phyloP scores from a whole-genome alignment of 2,888 invertebrate genomes.

The Linnaemya vulpina region DNA sequence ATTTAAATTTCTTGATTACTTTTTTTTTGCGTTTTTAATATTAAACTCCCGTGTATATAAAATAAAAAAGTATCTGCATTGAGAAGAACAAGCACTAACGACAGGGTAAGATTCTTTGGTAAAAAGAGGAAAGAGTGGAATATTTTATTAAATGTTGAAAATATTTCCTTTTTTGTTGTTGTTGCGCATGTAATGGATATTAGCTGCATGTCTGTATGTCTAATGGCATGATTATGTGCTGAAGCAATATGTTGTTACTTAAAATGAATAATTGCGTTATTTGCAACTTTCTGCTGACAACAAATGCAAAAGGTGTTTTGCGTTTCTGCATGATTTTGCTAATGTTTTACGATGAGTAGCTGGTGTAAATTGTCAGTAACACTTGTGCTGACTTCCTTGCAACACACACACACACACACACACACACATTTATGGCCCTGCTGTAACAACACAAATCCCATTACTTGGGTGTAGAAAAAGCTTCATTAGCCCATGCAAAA shows the following conservation, averaged over 20 bases:
- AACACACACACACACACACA: conserved; percentile 3
- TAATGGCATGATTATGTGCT: conserved; percentile 64
- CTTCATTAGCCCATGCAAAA: conserved; percentile 44
- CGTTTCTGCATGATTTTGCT: conserved; percentile 28
- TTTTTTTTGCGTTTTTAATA: not conserved
- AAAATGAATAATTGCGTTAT: conserved; percentile 67
- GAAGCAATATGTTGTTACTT: conserved; percentile 66
- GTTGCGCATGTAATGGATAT: conserved; percentile 11
- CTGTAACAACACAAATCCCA: conserved; percentile 15
- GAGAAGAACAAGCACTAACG: not conserved
- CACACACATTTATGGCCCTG: not conserved
- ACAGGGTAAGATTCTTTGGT: not conserved
- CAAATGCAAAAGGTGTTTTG: conserved; percentile 41
- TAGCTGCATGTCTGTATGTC: not conserved
- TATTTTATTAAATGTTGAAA: conserved; percentile 29
- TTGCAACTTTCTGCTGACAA: conserved; percentile 32
- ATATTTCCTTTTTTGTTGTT: not conserved
- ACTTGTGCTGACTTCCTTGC: conserved; percentile 58
- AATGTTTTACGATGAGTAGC: conserved; percentile 47
- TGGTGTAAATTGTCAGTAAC: conserved; percentile 62
- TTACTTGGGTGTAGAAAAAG: conserved; percentile 40
- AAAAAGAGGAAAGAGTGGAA: conserved; percentile 28
- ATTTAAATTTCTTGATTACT: conserved; percentile 74
- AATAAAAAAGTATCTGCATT: not conserved
- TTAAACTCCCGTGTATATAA: not conserved